Percentiles rank a stretch among this genome's conserved stretches.
Evolutionary conservation across 2,113 vertebrate genomes (phyloP).

Genomic region (Sebastes schlegelii): DNA sequence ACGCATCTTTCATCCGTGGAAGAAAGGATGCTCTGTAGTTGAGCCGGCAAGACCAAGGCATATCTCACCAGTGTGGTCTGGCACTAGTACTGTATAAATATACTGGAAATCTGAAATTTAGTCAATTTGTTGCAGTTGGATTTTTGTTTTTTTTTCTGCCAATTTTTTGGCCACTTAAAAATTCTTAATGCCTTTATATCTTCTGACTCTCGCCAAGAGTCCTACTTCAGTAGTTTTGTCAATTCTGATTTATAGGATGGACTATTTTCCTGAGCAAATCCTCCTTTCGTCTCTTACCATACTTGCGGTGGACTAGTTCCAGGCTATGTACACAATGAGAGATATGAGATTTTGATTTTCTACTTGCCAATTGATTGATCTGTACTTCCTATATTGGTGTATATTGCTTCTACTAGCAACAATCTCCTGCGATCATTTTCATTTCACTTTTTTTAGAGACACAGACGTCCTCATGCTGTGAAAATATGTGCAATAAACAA

Average conservation of each 20-base stretch:
- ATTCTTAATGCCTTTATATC: no score
- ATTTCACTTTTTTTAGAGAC: background rate
- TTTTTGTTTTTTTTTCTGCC: slow-evolving; percentile 6
- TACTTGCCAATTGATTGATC: background rate
- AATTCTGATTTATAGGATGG: background rate
- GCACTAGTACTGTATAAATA: background rate
- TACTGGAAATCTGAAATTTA: background rate
- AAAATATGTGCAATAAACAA: background rate
- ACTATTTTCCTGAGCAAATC: background rate
- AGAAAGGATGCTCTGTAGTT: background rate
- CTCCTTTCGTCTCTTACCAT: no score
- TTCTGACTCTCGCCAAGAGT: no score
- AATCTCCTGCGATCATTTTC: background rate
- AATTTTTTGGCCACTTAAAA: background rate
- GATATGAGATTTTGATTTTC: background rate
- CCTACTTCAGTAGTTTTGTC: no score
- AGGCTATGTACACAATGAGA: background rate
- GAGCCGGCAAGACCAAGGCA: background rate
- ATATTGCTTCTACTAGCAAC: background rate
- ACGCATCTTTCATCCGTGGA: background rate
- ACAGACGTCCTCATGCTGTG: background rate
- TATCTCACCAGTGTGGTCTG: background rate
- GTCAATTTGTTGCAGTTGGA: background rate
- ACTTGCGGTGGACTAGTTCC: background rate
- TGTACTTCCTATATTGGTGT: background rate